Conservation (phyloP, 2,113 vertebrate genomes). For the Pelusios castaneus region DNA sequence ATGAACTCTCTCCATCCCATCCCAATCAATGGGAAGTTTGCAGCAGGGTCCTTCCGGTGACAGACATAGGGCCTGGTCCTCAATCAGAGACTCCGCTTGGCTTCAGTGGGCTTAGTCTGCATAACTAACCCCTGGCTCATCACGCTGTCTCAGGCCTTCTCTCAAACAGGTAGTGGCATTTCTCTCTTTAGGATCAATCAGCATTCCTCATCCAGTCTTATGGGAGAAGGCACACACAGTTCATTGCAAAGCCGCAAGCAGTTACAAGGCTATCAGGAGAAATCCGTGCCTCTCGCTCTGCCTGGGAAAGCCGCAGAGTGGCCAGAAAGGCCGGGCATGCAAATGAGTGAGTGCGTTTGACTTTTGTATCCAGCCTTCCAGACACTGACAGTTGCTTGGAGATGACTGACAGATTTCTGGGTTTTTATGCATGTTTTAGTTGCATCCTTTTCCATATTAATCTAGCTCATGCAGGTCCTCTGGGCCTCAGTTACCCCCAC, state of each 20-base stretch:
- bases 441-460: conserved; percentile 57
- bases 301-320: neutral
- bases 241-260: neutral
- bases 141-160: neutral
- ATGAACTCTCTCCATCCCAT: too few species aligned
- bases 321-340: neutral
- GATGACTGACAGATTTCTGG: conserved; percentile 12
- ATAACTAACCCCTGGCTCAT: neutral
- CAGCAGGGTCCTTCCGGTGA: neutral
- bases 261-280: neutral
- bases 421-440: neutral
- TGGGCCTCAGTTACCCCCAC: neutral
- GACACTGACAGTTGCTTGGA: fast-evolving
- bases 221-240: fast-evolving
- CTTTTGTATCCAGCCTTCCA: neutral
- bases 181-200: neutral
- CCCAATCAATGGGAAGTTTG: neutral
- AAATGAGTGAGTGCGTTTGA: neutral
- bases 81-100: neutral
- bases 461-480: neutral
- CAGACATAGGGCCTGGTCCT: neutral
- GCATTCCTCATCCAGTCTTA: neutral
- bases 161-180: fast-evolving
- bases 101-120: neutral
- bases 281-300: neutral